Evolutionary conservation across 2,113 vertebrate species (phyloP).

Genomic region (Phalacrocorax carbo): DNA sequence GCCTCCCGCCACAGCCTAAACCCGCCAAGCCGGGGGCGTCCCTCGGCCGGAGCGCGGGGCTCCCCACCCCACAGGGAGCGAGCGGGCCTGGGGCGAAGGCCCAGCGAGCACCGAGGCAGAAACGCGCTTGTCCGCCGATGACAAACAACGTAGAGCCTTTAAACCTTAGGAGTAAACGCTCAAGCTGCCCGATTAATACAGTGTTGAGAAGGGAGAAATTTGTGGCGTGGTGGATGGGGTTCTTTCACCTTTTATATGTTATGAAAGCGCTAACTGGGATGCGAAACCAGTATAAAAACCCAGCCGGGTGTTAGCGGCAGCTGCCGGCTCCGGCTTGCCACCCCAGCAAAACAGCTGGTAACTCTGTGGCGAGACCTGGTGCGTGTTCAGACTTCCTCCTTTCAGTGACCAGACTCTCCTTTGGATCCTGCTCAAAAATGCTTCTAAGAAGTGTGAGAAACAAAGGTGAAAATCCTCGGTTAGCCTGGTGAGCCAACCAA

Average conservation of each 20-base stretch:
- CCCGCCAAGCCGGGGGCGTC: neutral
- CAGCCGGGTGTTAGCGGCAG: neutral
- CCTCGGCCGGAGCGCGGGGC: accelerated
- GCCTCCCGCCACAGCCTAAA: accelerated
- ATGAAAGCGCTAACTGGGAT: no score
- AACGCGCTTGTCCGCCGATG: accelerated
- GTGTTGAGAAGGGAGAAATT: neutral
- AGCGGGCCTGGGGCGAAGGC: neutral
- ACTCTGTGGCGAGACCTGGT: neutral
- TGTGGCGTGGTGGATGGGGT: accelerated
- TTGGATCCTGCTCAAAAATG: neutral
- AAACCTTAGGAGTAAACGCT: neutral
- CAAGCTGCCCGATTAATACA: no score
- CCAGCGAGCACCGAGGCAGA: accelerated
- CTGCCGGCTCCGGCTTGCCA: neutral
- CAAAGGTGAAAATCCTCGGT: neutral
- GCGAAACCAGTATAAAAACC: neutral
- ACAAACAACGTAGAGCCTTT: neutral
- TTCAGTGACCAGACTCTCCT: neutral
- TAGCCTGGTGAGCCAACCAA: neutral
- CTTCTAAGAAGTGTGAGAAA: neutral
- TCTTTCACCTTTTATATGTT: neutral
- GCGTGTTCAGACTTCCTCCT: neutral
- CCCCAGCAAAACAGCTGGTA: neutral
- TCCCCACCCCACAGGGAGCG: neutral